Evolutionary conservation across 2,888 invertebrate genomes (phyloP).

Genomic region (Drosophila multiciliata): DNA sequence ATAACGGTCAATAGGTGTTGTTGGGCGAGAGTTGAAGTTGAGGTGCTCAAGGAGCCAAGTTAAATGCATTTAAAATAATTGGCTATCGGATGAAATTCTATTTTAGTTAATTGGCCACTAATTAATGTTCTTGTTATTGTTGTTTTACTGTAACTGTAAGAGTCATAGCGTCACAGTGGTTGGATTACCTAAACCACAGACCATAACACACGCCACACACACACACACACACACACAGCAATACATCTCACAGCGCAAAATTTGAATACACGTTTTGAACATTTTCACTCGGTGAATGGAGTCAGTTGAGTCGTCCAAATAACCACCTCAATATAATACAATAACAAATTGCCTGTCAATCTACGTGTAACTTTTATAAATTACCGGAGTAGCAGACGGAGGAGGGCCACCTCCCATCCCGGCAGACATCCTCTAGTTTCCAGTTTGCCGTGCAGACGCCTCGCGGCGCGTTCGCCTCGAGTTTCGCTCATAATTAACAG

Average conservation of each 20-base stretch:
- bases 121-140: conserved; percentile 49
- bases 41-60: conserved; percentile 26
- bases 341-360: conserved; percentile 80
- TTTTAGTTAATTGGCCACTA: conserved; percentile 74
- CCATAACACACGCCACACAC: conserved; percentile 14
- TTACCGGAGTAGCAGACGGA: conserved; percentile 50
- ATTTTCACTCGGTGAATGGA: conserved; percentile 59
- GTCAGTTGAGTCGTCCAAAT: conserved; percentile 51
- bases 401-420: background rate
- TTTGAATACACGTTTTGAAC: conserved; percentile 19
- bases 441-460: conserved; percentile 25
- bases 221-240: background rate
- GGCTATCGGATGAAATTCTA: conserved; percentile 66
- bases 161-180: background rate
- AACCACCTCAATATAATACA: conserved; percentile 64
- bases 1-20: conserved; percentile 25
- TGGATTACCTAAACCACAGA: conserved; percentile 54
- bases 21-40: conserved; percentile 15
- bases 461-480: conserved; percentile 40
- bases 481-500: conserved; percentile 71
- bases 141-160: conserved; percentile 1
- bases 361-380: conserved; percentile 81
- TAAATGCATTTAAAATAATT: conserved; percentile 78
- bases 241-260: background rate
- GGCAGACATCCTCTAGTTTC: background rate